phyloP scores from a whole-genome alignment of 2,888 invertebrate species.

The Lapara coniferarum region DNA sequence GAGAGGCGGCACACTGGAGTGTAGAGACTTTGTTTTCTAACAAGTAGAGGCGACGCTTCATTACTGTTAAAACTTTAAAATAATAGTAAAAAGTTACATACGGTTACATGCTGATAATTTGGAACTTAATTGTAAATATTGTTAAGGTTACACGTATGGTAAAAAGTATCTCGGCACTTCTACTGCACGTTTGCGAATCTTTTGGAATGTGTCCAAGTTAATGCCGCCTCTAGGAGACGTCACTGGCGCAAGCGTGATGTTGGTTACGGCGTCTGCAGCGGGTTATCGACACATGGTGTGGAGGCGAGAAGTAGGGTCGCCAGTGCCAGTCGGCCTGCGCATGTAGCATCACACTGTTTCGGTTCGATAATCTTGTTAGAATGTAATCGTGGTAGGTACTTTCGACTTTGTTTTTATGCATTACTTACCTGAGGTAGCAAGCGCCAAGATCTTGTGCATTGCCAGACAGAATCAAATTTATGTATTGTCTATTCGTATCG shows the following conservation, averaged over 20 bases:
- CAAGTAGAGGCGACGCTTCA: not conserved
- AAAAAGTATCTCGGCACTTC: constrained; percentile 48
- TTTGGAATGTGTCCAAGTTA: constrained; percentile 73
- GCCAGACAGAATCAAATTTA: not conserved
- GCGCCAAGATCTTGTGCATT: constrained; percentile 1
- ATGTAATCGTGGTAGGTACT: constrained; percentile 48
- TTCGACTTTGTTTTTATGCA: constrained; percentile 38
- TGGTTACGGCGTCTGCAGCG: constrained; percentile 66
- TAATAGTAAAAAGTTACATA: not conserved
- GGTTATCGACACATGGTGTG: constrained; percentile 79
- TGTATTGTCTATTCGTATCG: not conserved
- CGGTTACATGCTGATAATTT: not conserved
- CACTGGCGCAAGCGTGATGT: constrained; percentile 77
- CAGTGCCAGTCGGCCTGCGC: constrained; percentile 54
- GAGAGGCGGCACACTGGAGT: constrained; percentile 72
- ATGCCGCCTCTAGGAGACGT: constrained; percentile 69
- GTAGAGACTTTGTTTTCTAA: constrained; percentile 40
- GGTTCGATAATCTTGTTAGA: constrained; percentile 69
- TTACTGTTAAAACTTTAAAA: constrained; percentile 23
- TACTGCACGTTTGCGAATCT: constrained; percentile 59
- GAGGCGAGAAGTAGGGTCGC: constrained; percentile 68
- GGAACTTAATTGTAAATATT: not conserved
- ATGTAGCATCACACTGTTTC: constrained; percentile 69
- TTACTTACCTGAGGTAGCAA: constrained; percentile 21
- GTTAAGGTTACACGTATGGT: constrained; percentile 12